These are phyloP conservation scores for Lagocephalus sceleratus DNA, from an alignment of 2,797 vertebrate species.

Conservation along the genomic window DNA sequence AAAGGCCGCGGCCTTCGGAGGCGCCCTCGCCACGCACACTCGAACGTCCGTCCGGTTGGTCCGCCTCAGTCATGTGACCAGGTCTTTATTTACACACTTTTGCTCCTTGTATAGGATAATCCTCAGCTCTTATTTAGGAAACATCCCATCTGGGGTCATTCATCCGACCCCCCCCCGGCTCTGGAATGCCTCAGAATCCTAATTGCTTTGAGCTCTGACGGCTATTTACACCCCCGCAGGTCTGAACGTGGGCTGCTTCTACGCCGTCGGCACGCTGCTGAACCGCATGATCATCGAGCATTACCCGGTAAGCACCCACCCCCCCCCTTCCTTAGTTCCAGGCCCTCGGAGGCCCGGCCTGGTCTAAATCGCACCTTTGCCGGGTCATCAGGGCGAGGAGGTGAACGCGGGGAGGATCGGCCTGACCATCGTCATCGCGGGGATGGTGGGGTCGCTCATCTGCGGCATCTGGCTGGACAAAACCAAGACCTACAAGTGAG, in stretches of 20 bases:
- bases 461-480: slow-evolving; percentile 93
- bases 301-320: slow-evolving; percentile 83
- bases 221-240: slow-evolving; percentile 69
- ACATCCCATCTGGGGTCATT: slow-evolving; percentile 8
- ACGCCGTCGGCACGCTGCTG: slow-evolving; percentile 89
- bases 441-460: slow-evolving; percentile 90
- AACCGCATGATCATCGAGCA: slow-evolving; percentile 87
- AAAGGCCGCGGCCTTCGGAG: too few species aligned
- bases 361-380: slow-evolving; percentile 11
- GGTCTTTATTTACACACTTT: background rate
- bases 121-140: slow-evolving; percentile 35
- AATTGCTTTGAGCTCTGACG: slow-evolving; percentile 9
- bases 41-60: slow-evolving; percentile 11
- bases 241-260: slow-evolving; percentile 93
- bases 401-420: slow-evolving; percentile 96
- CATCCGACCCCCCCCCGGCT: background rate
- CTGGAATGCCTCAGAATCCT: background rate
- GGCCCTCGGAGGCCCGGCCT: too few species aligned
- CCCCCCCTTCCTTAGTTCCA: too few species aligned
- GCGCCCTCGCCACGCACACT: too few species aligned
- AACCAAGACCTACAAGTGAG: slow-evolving; percentile 97
- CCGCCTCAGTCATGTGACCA: too few species aligned
- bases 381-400: slow-evolving; percentile 81
- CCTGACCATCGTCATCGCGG: slow-evolving; percentile 89
- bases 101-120: slow-evolving; percentile 30